Percentiles rank a stretch among this genome's conserved stretches.
Conservation (phyloP, 1,140 invertebrate genomes). For the Drosophila nasuta region DNA sequence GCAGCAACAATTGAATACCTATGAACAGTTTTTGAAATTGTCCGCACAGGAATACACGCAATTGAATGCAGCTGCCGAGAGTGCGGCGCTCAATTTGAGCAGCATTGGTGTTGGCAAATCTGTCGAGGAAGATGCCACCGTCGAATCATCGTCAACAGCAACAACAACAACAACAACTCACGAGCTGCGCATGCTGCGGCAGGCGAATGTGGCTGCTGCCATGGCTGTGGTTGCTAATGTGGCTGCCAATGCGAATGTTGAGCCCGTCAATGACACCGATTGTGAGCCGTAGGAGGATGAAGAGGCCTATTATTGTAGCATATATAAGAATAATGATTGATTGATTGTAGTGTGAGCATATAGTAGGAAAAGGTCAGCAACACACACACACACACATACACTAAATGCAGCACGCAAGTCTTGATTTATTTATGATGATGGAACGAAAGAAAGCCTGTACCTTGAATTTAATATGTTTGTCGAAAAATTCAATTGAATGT, state of each 20-base stretch:
- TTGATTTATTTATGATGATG: background rate
- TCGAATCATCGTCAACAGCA: conserved; percentile 3
- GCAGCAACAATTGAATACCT: conserved; percentile 61
- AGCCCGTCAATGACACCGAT: conserved; percentile 31
- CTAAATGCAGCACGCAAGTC: conserved; percentile 1
- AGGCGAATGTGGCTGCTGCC: conserved; percentile 48
- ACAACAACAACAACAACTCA: conserved; percentile 1
- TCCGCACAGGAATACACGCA: conserved; percentile 66
- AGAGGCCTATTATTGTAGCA: conserved; percentile 16
- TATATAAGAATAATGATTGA: no score
- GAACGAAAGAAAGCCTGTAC: conserved; percentile 2
- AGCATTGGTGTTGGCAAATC: conserved; percentile 41
- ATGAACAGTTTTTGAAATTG: conserved; percentile 76
- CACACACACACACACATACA: conserved; percentile 7
- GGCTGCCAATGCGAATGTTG: conserved; percentile 22
- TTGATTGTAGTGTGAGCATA: no score
- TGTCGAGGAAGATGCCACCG: conserved; percentile 7
- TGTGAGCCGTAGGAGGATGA: conserved; percentile 18
- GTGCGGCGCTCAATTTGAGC: conserved; percentile 69
- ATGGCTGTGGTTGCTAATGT: conserved; percentile 47
- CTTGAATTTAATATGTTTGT: background rate
- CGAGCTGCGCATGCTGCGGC: conserved; percentile 55
- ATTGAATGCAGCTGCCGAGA: conserved; percentile 46
- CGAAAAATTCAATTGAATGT: conserved; percentile 20
- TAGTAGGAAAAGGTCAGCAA: background rate